Conservation (phyloP, 2,113 vertebrate genomes). For the Arothron firmamentum region DNA sequence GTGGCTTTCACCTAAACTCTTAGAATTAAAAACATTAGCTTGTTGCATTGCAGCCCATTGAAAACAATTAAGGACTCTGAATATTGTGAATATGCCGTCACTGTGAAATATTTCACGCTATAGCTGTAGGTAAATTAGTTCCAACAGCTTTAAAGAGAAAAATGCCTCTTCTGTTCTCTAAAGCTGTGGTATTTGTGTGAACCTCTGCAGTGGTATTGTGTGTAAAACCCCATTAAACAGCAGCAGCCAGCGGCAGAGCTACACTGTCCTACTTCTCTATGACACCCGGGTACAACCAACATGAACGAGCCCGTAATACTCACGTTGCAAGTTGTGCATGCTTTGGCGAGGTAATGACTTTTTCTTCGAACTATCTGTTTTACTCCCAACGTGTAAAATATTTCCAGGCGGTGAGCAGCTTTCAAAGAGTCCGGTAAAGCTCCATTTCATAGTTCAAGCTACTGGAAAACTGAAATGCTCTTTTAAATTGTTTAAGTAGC, state of each 20-base stretch:
- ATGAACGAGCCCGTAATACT: constrained; percentile 65
- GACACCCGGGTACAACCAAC: not conserved
- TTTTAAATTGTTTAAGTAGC: constrained; percentile 7
- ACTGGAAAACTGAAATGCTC: not conserved
- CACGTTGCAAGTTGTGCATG: constrained; percentile 93
- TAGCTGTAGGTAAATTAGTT: too few relatives aligned
- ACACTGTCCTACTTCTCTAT: not conserved
- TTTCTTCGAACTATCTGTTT: constrained; percentile 15
- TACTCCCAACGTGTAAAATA: constrained; percentile 35
- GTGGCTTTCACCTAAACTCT: too few relatives aligned
- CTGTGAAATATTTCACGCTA: too few relatives aligned
- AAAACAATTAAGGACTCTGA: too few relatives aligned
- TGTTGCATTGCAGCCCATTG: too few relatives aligned
- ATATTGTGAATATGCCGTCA: too few relatives aligned
- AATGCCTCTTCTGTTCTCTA: constrained; percentile 23
- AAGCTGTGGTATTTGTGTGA: constrained; percentile 8
- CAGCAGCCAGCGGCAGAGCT: not conserved
- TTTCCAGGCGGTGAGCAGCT: constrained; percentile 43
- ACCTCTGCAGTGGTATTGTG: not conserved
- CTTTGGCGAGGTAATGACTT: constrained; percentile 31
- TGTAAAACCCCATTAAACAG: not conserved
- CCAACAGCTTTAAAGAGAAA: too few relatives aligned
- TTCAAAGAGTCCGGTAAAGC: constrained; percentile 49
- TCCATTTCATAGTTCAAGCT: constrained; percentile 53
- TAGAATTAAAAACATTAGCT: too few relatives aligned